These are phyloP conservation scores for Schlechtendalia chinensis DNA, from an alignment of 1,140 invertebrate species.

Conservation along the genomic window DNA sequence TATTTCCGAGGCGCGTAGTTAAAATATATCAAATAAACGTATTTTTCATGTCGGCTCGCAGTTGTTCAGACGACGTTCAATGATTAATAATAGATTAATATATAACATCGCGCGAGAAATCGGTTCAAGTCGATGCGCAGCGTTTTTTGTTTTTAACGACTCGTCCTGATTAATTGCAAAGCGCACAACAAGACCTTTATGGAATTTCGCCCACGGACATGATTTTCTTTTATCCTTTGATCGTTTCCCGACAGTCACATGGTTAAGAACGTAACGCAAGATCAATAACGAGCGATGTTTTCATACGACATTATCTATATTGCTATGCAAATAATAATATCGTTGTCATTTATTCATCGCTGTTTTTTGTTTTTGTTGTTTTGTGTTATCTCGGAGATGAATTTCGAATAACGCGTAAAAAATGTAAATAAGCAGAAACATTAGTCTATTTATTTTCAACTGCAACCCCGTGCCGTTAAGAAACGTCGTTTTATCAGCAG, in stretches of 20 bases:
- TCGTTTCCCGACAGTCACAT: background rate
- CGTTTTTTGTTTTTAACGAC: background rate
- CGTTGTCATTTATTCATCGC: slow-evolving; percentile 17
- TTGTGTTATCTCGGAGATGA: slow-evolving; percentile 16
- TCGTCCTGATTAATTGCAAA: too few relatives aligned
- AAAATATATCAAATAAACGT: background rate
- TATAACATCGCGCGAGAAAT: background rate
- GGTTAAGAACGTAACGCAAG: background rate
- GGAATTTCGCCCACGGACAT: background rate
- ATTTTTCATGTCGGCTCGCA: too few relatives aligned
- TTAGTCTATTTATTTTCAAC: slow-evolving; percentile 22
- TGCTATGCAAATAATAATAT: slow-evolving; percentile 15
- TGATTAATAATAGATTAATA: background rate
- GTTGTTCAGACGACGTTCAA: too few relatives aligned
- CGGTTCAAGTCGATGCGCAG: background rate
- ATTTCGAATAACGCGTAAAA: slow-evolving; percentile 24
- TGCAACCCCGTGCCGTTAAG: background rate
- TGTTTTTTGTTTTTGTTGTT: background rate
- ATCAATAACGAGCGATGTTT: background rate
- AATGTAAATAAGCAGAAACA: slow-evolving; percentile 26
- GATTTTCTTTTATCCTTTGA: slow-evolving; percentile 6
- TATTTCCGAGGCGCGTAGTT: too few relatives aligned
- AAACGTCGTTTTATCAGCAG: slow-evolving; percentile 17
- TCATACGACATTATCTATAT: background rate
- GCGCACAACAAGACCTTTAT: background rate